Evolutionary conservation across 2,888 invertebrate species (phyloP).

Genomic region (Endomychus coccineus): DNA sequence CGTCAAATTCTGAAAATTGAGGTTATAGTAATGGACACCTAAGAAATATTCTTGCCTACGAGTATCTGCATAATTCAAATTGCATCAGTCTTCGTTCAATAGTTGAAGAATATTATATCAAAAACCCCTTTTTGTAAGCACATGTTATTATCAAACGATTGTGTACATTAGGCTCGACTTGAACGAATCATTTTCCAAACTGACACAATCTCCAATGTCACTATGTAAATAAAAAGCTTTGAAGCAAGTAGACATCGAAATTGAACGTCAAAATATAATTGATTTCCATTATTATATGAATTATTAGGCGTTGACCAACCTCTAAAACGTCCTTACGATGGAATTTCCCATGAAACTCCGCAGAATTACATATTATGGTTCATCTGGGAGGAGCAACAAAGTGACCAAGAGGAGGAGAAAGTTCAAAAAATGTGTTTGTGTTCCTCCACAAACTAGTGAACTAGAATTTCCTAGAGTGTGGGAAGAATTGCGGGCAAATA

Average conservation of each 20-base stretch:
- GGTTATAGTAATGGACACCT: too few relatives aligned
- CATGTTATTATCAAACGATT: too few relatives aligned
- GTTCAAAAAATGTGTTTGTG: conserved; percentile 52
- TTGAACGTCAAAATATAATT: conserved; percentile 17
- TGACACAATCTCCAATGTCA: conserved; percentile 6
- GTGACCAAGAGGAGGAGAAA: conserved; percentile 16
- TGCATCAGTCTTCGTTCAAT: too few relatives aligned
- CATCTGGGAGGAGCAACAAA: conserved; percentile 12
- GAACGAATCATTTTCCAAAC: too few relatives aligned
- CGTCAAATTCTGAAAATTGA: too few relatives aligned
- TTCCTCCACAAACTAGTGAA: conserved; percentile 52
- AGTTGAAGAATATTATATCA: too few relatives aligned
- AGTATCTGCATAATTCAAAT: too few relatives aligned
- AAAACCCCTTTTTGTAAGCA: too few relatives aligned
- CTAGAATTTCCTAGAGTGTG: conserved; percentile 60
- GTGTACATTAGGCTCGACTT: too few relatives aligned
- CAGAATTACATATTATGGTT: conserved; percentile 13
- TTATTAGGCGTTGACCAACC: conserved; percentile 16
- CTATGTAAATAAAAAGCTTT: conserved; percentile 11
- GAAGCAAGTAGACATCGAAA: conserved; percentile 16
- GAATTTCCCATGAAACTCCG: conserved; percentile 16
- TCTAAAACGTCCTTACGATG: conserved; percentile 12
- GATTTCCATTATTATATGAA: conserved; percentile 14
- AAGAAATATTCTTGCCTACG: too few relatives aligned
- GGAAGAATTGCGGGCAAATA: conserved; percentile 58